Conservation (phyloP, 2,113 vertebrate genomes). For the Poeciliopsis prolifica region DNA sequence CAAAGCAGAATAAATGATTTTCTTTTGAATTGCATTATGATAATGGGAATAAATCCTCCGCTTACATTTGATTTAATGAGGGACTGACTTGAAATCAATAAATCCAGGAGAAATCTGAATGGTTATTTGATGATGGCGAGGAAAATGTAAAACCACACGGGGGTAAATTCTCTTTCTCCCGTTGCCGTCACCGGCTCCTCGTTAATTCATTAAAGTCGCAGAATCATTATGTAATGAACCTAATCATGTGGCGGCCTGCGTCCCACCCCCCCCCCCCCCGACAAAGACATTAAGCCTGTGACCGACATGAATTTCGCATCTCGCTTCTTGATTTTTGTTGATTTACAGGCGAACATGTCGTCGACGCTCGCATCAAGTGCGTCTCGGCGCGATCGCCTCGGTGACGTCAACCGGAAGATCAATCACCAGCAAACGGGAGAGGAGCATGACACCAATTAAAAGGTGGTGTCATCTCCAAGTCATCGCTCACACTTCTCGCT, state of each 20-base stretch:
- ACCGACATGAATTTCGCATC: slow-evolving; percentile 52
- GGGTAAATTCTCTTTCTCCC: background rate
- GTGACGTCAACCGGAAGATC: slow-evolving; percentile 69
- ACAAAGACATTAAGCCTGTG: slow-evolving; percentile 64
- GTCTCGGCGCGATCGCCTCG: slow-evolving; percentile 58
- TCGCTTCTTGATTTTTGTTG: slow-evolving; percentile 63
- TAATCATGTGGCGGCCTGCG: slow-evolving; percentile 63
- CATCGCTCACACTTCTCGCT: slow-evolving; percentile 76
- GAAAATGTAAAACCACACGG: slow-evolving; percentile 27
- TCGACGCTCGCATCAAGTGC: slow-evolving; percentile 43
- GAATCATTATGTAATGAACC: slow-evolving; percentile 71
- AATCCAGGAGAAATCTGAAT: slow-evolving; percentile 28
- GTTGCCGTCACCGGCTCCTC: slow-evolving; percentile 51
- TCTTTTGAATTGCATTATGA: slow-evolving; percentile 44
- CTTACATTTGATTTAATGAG: slow-evolving; percentile 49
- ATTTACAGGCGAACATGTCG: slow-evolving; percentile 64
- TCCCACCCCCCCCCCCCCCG: slow-evolving; percentile 50
- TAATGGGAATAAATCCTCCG: slow-evolving; percentile 44
- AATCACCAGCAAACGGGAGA: slow-evolving; percentile 75
- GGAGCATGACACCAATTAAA: slow-evolving; percentile 79
- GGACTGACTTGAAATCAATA: slow-evolving; percentile 53
- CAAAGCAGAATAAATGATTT: slow-evolving; percentile 32
- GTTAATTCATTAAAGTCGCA: slow-evolving; percentile 69
- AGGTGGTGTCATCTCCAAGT: slow-evolving; percentile 76
- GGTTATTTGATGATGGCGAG: slow-evolving; percentile 44